phyloP scores from a whole-genome alignment of 2,797 vertebrate genomes.

The Clarias fuscus region DNA sequence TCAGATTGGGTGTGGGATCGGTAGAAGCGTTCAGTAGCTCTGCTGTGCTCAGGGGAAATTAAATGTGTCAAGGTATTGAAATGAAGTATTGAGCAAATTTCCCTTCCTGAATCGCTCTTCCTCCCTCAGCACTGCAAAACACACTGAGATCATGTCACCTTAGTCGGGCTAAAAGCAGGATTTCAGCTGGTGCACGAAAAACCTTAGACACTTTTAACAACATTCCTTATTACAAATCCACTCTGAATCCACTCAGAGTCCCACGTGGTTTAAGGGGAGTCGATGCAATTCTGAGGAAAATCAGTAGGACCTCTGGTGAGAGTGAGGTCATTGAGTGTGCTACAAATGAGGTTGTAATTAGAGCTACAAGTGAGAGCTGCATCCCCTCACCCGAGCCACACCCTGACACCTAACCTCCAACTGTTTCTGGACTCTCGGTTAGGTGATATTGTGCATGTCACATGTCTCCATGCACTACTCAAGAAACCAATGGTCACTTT shows the following conservation, averaged over 20 bases:
- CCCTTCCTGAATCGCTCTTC: constrained; percentile 36
- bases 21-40: constrained; percentile 24
- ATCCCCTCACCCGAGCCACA: background rate
- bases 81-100: constrained; percentile 59
- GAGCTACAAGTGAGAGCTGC: background rate
- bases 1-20: constrained; percentile 31
- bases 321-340: background rate
- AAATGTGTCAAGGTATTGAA: constrained; percentile 61
- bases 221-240: constrained; percentile 24
- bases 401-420: too few species aligned
- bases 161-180: background rate
- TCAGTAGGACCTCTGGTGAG: background rate
- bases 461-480: background rate
- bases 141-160: background rate
- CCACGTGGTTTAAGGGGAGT: background rate
- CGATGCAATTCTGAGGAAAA: background rate
- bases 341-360: background rate
- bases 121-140: constrained; percentile 22
- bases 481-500: background rate
- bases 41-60: constrained; percentile 65
- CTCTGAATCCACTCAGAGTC: background rate
- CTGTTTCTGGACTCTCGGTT: background rate
- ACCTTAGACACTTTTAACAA: background rate
- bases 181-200: background rate
- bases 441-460: background rate